Evolutionary conservation across 2,797 vertebrate genomes (phyloP), one percentile per base, ranked within the genome.

Genomic region (Enteromius viviparus): DNA sequence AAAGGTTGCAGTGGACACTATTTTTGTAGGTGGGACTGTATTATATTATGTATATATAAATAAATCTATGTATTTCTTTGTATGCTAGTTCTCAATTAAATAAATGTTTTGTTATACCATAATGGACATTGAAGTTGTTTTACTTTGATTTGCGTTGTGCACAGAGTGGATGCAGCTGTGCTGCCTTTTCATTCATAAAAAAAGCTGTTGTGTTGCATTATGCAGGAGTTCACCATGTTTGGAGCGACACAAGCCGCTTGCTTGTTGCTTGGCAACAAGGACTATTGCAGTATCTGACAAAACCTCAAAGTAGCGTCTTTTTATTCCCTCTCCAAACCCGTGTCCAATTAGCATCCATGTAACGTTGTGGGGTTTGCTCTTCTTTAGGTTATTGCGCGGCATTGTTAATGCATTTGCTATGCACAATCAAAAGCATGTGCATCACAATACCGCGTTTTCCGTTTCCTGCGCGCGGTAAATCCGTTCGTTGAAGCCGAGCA

Each of bases 101-200:
- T 93, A 90, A 11, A 85, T 89, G 84, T 89, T 92, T 92, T 91
- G 89, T 90, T 90, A 90, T 80, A n/a, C 80, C 49, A 77, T 34
- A 23, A n/a, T 68, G 34, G 29, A 29, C 19, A 42, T 2, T 65
- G 23, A 60, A 29, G 4, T 9, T 6, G 34, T 80, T 64, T 76
- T 65, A 47, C 17, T 58, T 17, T 49, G 17, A 76, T 84, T 76
- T 47, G 55, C 7, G 15, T 78, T 32, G 17, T 80, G 23, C 6
- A 72, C 72, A 40, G 75, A 34, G 68, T 37, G 47, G 68, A 19
- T 15, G 11, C 47, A 70, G 42, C 65, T 76, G 53, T 83, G 32
- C 11, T 69, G 34, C 42, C 11, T 74, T 76, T 85, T 72, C 86
- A 88, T 90, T 91, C 86, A 89, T 87, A 88, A 89, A 89, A 51